Conservation (phyloP, 1,140 invertebrate genomes). For the Saccostrea glomerata region DNA sequence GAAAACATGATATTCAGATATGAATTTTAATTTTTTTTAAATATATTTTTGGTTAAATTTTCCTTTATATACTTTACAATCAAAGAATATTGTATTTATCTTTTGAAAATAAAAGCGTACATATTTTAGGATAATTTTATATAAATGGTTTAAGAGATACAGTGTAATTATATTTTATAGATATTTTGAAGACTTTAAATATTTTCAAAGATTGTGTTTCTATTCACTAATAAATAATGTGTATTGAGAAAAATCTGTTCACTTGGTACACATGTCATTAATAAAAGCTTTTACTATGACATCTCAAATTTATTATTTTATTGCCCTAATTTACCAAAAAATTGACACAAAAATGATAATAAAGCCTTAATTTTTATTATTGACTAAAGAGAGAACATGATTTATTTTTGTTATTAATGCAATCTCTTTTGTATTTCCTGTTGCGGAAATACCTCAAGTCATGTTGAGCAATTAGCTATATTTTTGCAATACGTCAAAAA, state of each 20-base stretch:
- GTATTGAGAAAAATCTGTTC: background rate
- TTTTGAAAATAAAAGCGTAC: too few relatives aligned
- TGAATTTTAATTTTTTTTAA: too few relatives aligned
- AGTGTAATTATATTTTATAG: too few relatives aligned
- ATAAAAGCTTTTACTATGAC: background rate
- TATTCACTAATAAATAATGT: background rate
- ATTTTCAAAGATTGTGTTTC: too few relatives aligned
- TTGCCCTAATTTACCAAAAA: conserved; percentile 9
- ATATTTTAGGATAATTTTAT: too few relatives aligned
- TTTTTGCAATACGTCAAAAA: conserved; percentile 20
- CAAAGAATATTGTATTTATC: too few relatives aligned
- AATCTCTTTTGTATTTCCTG: conserved; percentile 27
- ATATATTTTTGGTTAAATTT: too few relatives aligned
- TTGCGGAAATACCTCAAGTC: conserved; percentile 15
- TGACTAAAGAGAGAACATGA: conserved; percentile 28
- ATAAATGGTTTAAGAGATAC: too few relatives aligned
- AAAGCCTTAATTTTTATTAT: background rate
- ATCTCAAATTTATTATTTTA: conserved; percentile 15
- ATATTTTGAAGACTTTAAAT: too few relatives aligned
- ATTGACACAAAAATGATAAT: conserved; percentile 12
- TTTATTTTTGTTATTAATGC: conserved; percentile 27
- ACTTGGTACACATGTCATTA: background rate
- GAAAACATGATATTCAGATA: too few relatives aligned
- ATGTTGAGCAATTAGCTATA: conserved; percentile 14
- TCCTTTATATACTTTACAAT: too few relatives aligned